Base-by-base conservation (phyloP, 2,113 vertebrate species). In the Empidonax traillii region DNA sequence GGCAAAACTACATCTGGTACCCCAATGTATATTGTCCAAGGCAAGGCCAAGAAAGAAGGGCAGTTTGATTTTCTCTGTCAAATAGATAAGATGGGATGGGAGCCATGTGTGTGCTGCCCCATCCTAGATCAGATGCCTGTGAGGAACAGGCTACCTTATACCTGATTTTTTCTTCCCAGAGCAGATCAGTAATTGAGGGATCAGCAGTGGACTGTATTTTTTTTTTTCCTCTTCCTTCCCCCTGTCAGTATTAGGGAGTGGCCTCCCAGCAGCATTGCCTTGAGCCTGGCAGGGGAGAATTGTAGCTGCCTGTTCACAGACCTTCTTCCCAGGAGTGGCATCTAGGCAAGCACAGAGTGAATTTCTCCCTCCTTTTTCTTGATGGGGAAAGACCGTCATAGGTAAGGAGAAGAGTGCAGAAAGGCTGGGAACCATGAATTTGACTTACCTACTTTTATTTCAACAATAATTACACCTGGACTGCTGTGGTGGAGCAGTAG, bases 181-280 rank as follows among this genome's bases (percentile, higher is more conserved):
- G 67, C 21, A 83, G 39, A 28, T 43, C 21, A 41, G 53, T 31
- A 81, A 20, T 9, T 58, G 41, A n/a, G 56, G 43, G 25, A 56
- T 91, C 35, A 55, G 47, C 25, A 65, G 22, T 43, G 19, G 72
- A 25, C 25, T 12, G 3, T 10, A 14, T 14, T 49, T 7, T 28
- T 15, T 44, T 41, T 35, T 9, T 4, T 6, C 4, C 2, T 2
- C 7, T 4, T 19, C 5, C 39, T 37, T n/a, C 22, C 78, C 23
- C 16, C 19, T 85, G 68, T 31, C 20, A 15, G 0, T 31, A 15
- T 8, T 0, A 1, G 28, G 23, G 16, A 66, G 35, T 37, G 37
- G 9, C 51, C 1, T 5, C 27, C 39, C 49, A 43, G 80, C 76
- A 89, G 65, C 35, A 20, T 0, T 24, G 25, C 49, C 28, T 72